A percentile compares a stretch with the other conserved stretches of the same genome.
Conservation (phyloP, 2,888 invertebrate species). For the Cosmia pyralina region DNA sequence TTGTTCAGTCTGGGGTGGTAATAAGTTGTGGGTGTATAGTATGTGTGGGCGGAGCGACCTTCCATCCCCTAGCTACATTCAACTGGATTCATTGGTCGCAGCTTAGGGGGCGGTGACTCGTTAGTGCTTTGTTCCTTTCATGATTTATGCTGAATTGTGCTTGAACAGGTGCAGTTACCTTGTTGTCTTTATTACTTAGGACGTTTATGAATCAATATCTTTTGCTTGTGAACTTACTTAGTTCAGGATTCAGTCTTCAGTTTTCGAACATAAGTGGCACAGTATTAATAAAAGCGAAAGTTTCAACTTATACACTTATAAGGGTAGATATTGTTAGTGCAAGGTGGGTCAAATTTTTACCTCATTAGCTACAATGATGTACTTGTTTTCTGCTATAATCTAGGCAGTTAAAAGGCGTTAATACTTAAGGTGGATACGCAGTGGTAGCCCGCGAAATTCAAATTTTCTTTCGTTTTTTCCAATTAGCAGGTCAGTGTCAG, state of each 20-base stretch:
- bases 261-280: constrained; percentile 6
- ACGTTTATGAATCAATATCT: not conserved
- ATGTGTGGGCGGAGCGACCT: constrained; percentile 73
- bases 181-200: constrained; percentile 36
- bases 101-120: constrained; percentile 70
- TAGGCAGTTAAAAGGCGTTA: not conserved
- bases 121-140: constrained; percentile 56
- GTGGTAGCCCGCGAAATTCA: too few species aligned
- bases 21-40: constrained; percentile 66
- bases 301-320: not conserved
- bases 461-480: too few species aligned
- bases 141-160: constrained; percentile 71
- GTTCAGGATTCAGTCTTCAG: constrained; percentile 9
- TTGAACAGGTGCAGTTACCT: constrained; percentile 56
- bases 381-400: not conserved
- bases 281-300: not conserved
- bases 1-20: constrained; percentile 67
- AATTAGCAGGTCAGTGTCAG: too few species aligned
- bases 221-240: constrained; percentile 8
- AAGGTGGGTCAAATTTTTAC: not conserved
- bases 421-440: not conserved
- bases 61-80: constrained; percentile 65
- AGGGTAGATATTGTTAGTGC: too few species aligned
- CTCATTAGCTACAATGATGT: not conserved
- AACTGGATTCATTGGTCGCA: constrained; percentile 71